These are phyloP conservation scores for Trichogramma dendrolimi DNA, from an alignment of 2,888 invertebrate species.

Conservation along the genomic window DNA sequence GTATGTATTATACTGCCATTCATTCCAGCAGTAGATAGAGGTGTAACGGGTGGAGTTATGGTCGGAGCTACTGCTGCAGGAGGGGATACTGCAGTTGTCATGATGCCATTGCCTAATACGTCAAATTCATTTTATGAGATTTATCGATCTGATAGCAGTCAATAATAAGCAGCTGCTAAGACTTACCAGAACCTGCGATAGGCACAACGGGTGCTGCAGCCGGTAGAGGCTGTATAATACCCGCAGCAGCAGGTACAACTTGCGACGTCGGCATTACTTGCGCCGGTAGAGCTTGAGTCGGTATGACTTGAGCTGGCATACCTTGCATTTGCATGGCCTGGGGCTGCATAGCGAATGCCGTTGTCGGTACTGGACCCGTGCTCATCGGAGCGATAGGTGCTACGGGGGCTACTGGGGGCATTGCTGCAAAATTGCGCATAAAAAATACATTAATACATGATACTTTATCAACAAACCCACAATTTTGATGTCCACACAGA, in stretches of 20 bases:
- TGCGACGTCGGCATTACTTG: not conserved
- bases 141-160: not conserved
- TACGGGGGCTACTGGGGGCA: conserved; percentile 42
- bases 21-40: conserved; percentile 30
- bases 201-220: conserved; percentile 11
- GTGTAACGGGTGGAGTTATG: conserved; percentile 30
- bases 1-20: conserved; percentile 41
- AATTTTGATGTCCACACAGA: too few species aligned
- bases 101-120: conserved; percentile 35
- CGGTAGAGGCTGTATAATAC: conserved; percentile 21
- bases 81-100: conserved; percentile 29
- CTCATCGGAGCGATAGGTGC: conserved; percentile 47
- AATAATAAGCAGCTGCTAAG: too few species aligned
- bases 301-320: conserved; percentile 39
- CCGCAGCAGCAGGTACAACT: not conserved
- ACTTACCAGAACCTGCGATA: not conserved
- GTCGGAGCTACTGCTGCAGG: conserved; percentile 36
- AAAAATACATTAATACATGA: too few species aligned
- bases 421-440: conserved; percentile 31
- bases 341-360: conserved; percentile 45
- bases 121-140: conserved; percentile 5
- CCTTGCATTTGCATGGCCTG: conserved; percentile 39
- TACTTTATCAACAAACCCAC: too few species aligned
- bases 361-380: conserved; percentile 45
- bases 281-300: conserved; percentile 16